Evolutionary conservation across 1,140 invertebrate genomes (phyloP).

Genomic region (Drosophila murphyi): DNA sequence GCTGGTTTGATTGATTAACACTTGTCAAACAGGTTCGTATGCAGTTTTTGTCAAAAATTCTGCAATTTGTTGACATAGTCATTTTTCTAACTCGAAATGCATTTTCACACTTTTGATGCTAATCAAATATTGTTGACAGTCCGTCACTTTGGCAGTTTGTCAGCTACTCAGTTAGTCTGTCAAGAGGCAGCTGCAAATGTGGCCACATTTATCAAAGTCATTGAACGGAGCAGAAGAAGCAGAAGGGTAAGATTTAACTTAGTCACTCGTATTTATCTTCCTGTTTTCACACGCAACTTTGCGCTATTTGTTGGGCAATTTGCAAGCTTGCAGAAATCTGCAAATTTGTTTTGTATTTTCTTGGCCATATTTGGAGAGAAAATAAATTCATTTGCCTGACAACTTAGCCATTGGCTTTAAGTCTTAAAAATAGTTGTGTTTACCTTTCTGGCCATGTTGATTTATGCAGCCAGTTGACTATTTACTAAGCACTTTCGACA

Average conservation of each 20-base stretch:
- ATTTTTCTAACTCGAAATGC: constrained; percentile 56
- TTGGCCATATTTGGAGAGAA: constrained; percentile 30
- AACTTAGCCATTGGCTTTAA: constrained; percentile 30
- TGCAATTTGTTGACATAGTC: constrained; percentile 63
- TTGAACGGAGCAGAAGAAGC: constrained; percentile 26
- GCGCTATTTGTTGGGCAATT: constrained; percentile 51
- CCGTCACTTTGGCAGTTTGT: constrained; percentile 37
- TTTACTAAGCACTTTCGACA: constrained; percentile 19
- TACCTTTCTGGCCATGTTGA: constrained; percentile 24
- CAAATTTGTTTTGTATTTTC: constrained; percentile 30
- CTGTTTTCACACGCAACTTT: constrained; percentile 52
- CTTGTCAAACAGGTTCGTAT: constrained; percentile 65
- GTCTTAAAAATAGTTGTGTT: constrained; percentile 36
- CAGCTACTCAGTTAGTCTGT: not conserved
- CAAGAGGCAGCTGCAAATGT: constrained; percentile 44
- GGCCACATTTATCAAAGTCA: constrained; percentile 60
- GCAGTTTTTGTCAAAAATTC: constrained; percentile 41
- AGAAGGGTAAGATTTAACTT: constrained; percentile 18
- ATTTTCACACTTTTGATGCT: constrained; percentile 55
- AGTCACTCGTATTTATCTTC: constrained; percentile 51
- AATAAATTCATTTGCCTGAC: constrained; percentile 30
- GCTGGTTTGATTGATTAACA: constrained; percentile 73
- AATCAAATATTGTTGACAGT: constrained; percentile 67
- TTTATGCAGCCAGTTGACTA: constrained; percentile 23
- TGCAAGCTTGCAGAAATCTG: constrained; percentile 35